Evolutionary conservation across 1,140 invertebrate genomes (phyloP).

Genomic region (Pseudobourletiella spinata): DNA sequence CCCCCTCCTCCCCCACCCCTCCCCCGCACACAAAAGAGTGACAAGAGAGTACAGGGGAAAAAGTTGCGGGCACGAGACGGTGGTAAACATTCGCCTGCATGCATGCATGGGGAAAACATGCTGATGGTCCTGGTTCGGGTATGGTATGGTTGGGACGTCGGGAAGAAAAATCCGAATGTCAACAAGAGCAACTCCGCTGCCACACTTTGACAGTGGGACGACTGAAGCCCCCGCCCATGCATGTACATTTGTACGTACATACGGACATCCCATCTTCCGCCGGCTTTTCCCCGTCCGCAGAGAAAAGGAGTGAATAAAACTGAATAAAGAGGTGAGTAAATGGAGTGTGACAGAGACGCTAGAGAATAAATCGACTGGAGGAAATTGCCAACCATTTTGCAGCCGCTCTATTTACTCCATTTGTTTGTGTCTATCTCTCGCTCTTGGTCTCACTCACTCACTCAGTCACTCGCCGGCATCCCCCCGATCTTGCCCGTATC

Average conservation of each 20-base stretch:
- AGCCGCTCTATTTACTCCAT: neutral
- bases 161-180: slow-evolving; percentile 31
- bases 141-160: neutral
- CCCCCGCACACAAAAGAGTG: neutral
- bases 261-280: no score
- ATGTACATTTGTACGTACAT: no score
- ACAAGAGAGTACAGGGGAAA: neutral
- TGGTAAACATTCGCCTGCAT: no score
- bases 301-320: neutral
- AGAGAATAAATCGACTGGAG: slow-evolving; percentile 29
- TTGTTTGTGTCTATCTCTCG: neutral
- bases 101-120: no score
- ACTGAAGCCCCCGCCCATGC: no score
- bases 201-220: neutral
- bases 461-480: neutral
- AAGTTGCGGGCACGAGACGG: neutral
- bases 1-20: neutral
- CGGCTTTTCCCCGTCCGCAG: no score
- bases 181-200: slow-evolving; percentile 1
- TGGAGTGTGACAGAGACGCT: slow-evolving; percentile 21
- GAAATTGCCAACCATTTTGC: slow-evolving; percentile 29
- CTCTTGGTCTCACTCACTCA: neutral
- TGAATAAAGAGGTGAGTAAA: slow-evolving; percentile 29
- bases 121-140: neutral
- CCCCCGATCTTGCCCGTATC: no score